Percentiles rank a stretch among this genome's conserved stretches.
phyloP scores from a whole-genome alignment of 2,113 vertebrate genomes.

The Rhagologus leucostigma region DNA sequence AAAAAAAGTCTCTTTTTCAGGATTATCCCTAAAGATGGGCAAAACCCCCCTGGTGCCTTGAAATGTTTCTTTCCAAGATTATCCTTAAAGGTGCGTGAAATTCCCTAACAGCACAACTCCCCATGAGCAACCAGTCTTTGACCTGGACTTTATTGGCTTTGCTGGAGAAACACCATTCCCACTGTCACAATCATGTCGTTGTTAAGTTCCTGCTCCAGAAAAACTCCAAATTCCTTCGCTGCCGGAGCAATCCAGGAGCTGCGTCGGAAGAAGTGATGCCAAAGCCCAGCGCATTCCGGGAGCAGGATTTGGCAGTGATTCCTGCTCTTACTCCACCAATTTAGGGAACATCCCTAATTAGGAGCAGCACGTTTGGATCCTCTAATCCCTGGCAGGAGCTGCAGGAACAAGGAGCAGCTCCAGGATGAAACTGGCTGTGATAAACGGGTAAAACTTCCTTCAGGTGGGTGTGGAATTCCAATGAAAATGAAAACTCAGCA shows the following conservation, averaged over 20 bases:
- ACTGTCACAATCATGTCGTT: rapidly evolving
- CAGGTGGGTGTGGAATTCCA: background rate
- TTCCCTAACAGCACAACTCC: background rate
- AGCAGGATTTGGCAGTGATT: background rate
- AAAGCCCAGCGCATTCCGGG: background rate
- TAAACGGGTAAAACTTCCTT: background rate
- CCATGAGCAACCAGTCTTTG: background rate
- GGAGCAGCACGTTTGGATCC: background rate
- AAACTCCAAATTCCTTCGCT: background rate
- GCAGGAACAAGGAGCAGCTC: background rate
- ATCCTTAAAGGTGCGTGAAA: background rate
- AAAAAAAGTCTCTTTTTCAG: background rate
- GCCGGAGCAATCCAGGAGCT: background rate
- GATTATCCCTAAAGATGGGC: background rate
- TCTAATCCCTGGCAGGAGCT: background rate
- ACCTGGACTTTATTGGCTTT: background rate
- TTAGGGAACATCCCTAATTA: background rate
- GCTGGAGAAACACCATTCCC: background rate
- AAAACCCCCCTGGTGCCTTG: background rate
- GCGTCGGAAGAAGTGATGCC: background rate
- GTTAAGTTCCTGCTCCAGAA: background rate
- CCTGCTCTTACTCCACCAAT: background rate
- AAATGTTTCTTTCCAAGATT: background rate
- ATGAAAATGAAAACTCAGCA: background rate
- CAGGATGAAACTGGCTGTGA: background rate